Percentiles rank a stretch among this genome's conserved stretches.
Conservation (phyloP, 2,113 vertebrate species). For the Lasiurus borealis region DNA sequence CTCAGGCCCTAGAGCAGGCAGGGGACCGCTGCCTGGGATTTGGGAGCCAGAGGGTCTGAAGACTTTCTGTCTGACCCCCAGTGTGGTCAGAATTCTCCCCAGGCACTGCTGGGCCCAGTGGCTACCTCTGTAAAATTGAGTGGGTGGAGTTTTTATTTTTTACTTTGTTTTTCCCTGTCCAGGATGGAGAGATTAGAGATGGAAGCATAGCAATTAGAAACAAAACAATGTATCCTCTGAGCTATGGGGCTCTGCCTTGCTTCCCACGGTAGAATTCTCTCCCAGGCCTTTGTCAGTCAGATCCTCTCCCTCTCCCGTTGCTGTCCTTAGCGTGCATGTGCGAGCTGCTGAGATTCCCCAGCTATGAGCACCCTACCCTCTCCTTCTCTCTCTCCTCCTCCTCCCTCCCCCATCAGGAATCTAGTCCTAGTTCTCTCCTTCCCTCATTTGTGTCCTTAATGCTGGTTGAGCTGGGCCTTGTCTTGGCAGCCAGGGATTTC, state of each 20-base stretch:
- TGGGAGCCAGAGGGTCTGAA: neutral
- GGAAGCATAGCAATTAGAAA: neutral
- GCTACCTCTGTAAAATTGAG: neutral
- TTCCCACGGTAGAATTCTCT: neutral
- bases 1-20: rapidly evolving
- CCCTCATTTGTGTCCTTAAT: neutral
- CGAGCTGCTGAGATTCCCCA: neutral
- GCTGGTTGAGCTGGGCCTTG: neutral
- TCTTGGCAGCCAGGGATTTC: neutral
- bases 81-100: neutral
- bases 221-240: neutral
- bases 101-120: neutral
- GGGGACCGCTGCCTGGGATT: neutral
- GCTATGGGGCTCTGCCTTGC: neutral
- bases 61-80: neutral
- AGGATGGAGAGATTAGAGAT: neutral
- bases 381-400: neutral
- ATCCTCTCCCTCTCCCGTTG: neutral
- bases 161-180: too few relatives aligned
- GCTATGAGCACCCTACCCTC: neutral
- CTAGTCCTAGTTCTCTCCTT: neutral
- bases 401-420: neutral
- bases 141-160: neutral
- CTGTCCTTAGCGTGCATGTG: neutral
- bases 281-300: neutral